A percentile compares a stretch with the other conserved stretches of the same genome.
Conservation (phyloP, 2,113 vertebrate species). For the Leucoraja erinaceus region DNA sequence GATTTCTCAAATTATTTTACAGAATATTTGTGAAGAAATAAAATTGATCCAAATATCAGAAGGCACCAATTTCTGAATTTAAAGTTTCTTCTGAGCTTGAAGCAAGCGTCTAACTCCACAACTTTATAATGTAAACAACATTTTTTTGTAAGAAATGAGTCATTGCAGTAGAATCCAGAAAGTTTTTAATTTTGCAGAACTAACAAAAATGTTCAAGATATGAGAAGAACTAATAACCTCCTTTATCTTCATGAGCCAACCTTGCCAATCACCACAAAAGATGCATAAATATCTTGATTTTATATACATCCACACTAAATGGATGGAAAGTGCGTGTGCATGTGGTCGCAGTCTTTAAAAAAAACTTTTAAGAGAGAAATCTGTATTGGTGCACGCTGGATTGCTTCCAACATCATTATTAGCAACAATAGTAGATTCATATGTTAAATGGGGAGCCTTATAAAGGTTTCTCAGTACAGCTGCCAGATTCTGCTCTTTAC, state of each 20-base stretch:
- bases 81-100: background rate
- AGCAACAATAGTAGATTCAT: constrained; percentile 26
- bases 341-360: background rate
- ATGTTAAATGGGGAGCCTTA: constrained; percentile 15
- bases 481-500: constrained; percentile 24
- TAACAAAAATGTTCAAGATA: background rate
- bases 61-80: background rate
- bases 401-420: constrained; percentile 1
- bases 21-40: background rate
- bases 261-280: constrained; percentile 3
- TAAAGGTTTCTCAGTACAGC: constrained; percentile 14
- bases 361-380: background rate
- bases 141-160: constrained; percentile 3
- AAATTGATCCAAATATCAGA: background rate
- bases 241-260: background rate
- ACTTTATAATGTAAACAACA: background rate
- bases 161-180: background rate
- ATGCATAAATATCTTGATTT: background rate
- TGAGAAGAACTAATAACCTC: background rate
- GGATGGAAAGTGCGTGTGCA: background rate
- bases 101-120: background rate
- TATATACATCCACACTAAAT: background rate
- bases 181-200: background rate
- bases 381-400: constrained; percentile 7
- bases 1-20: background rate